Evolutionary conservation across 35 echinoderm and acorn worm species (phyloP).

Genomic region (Ophiothrix spiculata): DNA sequence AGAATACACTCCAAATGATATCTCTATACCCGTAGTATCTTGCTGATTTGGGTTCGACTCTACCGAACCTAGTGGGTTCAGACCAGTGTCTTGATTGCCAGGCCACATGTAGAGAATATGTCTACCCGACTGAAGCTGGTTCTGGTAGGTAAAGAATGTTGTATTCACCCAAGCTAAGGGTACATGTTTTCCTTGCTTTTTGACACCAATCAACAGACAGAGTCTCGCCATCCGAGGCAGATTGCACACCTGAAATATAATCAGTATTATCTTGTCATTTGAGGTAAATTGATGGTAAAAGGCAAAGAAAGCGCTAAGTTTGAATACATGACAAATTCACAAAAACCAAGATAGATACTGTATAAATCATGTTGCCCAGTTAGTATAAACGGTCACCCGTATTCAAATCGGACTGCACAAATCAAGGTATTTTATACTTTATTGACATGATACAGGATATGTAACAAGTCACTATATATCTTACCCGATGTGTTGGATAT

Average conservation of each 20-base stretch:
- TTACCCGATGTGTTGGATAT: no score
- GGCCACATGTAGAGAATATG: conserved; percentile 81
- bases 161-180: conserved; percentile 94
- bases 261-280: no score
- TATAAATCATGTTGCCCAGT: no score
- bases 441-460: no score
- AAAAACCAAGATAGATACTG: no score
- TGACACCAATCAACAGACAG: conserved; percentile 60
- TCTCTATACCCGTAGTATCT: conserved; percentile 55
- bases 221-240: conserved; percentile 91
- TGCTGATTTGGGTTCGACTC: conserved; percentile 70
- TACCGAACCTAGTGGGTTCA: conserved; percentile 70
- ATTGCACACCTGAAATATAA: conserved; percentile 72
- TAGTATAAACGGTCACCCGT: no score
- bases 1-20: conserved; percentile 43
- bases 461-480: no score
- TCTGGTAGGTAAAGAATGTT: conserved; percentile 89
- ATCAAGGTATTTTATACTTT: no score
- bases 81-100: conserved; percentile 52
- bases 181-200: conserved; percentile 35
- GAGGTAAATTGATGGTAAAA: no score
- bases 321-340: no score
- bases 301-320: no score
- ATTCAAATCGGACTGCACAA: no score
- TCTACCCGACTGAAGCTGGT: conserved; percentile 47